Evolutionary conservation across 2,113 vertebrate species (phyloP).

Genomic region (Tetrao urogallus): DNA sequence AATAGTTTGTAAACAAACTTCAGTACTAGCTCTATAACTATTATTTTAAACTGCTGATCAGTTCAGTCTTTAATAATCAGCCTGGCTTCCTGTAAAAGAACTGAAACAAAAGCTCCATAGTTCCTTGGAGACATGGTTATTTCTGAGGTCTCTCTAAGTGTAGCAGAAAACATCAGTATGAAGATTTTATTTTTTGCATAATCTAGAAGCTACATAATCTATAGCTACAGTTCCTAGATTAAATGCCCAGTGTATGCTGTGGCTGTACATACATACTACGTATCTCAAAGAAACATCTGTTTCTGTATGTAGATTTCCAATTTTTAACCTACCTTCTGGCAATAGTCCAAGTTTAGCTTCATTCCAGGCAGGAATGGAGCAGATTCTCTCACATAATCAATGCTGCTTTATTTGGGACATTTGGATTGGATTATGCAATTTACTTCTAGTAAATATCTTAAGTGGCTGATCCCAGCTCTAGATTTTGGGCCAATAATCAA

Average conservation of each 20-base stretch:
- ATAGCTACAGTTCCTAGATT: neutral
- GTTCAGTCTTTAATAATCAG: neutral
- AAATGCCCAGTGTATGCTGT: neutral
- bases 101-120: neutral
- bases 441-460: neutral
- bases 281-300: neutral
- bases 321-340: neutral
- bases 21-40: neutral
- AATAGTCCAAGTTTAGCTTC: neutral
- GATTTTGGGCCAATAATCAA: neutral
- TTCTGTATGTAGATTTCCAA: neutral
- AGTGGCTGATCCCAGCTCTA: neutral
- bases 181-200: neutral
- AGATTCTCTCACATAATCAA: neutral
- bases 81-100: neutral
- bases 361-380: neutral
- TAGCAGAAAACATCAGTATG: neutral
- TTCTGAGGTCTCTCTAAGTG: neutral
- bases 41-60: neutral
- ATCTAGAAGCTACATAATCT: too few species aligned
- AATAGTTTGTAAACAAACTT: neutral
- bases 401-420: neutral
- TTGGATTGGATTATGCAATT: neutral
- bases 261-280: rapidly evolving
- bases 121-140: neutral